Conservation (phyloP, 2,797 vertebrate species). For the Bufotes viridis region DNA sequence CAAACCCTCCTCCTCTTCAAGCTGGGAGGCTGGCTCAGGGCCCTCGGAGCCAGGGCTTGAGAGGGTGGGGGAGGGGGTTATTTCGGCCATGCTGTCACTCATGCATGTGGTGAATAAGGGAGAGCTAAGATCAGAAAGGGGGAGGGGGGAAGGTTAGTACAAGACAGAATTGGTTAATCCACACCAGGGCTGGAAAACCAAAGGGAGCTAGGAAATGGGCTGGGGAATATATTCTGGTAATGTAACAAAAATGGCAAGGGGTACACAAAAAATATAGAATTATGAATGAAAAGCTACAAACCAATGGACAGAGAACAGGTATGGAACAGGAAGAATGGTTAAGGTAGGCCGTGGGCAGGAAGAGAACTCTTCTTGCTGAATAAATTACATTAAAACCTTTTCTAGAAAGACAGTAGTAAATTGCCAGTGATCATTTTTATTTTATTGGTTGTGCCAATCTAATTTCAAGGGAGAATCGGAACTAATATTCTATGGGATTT, state of each 20-base stretch:
- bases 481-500: neutral
- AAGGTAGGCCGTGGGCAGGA: slow-evolving; percentile 9
- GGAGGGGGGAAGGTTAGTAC: slow-evolving; percentile 93
- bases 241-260: slow-evolving; percentile 20
- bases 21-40: slow-evolving; percentile 93
- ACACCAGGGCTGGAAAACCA: slow-evolving; percentile 70
- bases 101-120: slow-evolving; percentile 99
- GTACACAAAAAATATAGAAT: slow-evolving; percentile 32
- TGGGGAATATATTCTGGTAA: slow-evolving; percentile 65
- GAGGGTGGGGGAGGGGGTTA: slow-evolving; percentile 96
- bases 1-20: slow-evolving; percentile 87
- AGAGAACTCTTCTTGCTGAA: slow-evolving; percentile 22
- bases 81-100: slow-evolving; percentile 98
- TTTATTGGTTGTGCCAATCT: neutral
- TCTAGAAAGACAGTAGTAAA: too few species aligned
- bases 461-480: neutral
- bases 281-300: slow-evolving; percentile 51
- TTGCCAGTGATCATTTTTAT: neutral
- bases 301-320: slow-evolving; percentile 30
- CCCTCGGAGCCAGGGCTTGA: slow-evolving; percentile 93
- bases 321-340: slow-evolving; percentile 22
- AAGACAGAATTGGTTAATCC: slow-evolving; percentile 85
- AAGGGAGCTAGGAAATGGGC: slow-evolving; percentile 57
- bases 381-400: neutral
- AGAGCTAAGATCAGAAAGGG: slow-evolving; percentile 97